These are phyloP conservation scores for Apis florea DNA, from an alignment of 1,140 invertebrate species.

Conservation along the genomic window DNA sequence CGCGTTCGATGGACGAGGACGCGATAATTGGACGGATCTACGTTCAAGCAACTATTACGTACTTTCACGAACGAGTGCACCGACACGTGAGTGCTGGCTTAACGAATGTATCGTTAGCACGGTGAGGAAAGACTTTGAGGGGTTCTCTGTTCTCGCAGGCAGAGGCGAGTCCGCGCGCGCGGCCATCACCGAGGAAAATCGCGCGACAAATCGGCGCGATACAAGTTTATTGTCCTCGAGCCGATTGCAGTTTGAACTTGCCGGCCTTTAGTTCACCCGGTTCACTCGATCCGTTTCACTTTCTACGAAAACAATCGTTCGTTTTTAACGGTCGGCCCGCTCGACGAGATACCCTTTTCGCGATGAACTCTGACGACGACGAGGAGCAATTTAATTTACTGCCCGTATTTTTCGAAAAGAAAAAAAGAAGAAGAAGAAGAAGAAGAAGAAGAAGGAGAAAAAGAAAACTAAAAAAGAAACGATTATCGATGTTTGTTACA, in stretches of 20 bases:
- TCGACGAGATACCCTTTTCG: neutral
- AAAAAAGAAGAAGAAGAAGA: too few species aligned
- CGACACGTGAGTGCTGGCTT: conserved; percentile 30
- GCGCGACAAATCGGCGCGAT: conserved; percentile 9
- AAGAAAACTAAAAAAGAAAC: neutral
- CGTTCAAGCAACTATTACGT: conserved; percentile 41
- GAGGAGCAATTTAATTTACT: too few species aligned
- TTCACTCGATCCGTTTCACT: neutral
- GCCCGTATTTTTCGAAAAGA: too few species aligned
- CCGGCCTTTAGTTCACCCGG: neutral
- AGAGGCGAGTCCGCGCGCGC: neutral
- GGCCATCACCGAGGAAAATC: neutral
- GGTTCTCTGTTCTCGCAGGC: neutral
- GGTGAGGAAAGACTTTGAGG: conserved; percentile 20
- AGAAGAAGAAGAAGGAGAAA: too few species aligned
- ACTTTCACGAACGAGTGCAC: conserved; percentile 39
- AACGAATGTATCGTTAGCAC: conserved; percentile 25
- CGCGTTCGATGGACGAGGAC: conserved; percentile 13
- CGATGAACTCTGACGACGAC: neutral
- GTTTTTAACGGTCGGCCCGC: neutral
- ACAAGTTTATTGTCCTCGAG: conserved; percentile 20
- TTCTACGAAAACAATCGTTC: neutral
- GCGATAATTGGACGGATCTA: conserved; percentile 48
- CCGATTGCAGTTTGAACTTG: neutral
- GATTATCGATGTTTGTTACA: neutral